Conservation (phyloP, 1,140 invertebrate species). For the Atta colombica region DNA sequence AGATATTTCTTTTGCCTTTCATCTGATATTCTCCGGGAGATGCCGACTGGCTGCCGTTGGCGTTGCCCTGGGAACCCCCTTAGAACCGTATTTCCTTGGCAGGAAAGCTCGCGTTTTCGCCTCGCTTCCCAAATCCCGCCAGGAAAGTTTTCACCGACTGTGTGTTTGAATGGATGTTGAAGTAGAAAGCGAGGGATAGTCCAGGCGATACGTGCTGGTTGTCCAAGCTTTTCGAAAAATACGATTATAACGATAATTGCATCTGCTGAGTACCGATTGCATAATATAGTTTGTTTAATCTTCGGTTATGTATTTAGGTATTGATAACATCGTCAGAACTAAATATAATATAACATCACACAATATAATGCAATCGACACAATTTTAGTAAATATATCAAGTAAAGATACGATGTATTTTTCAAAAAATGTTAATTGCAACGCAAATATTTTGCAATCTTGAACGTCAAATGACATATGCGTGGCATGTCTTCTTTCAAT, state of each 20-base stretch:
- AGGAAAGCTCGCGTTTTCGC: slow-evolving; percentile 79
- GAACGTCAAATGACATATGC: neutral
- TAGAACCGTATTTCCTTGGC: slow-evolving; percentile 77
- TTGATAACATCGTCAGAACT: neutral
- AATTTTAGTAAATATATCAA: neutral
- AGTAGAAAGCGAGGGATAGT: slow-evolving; percentile 45
- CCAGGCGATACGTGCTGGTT: slow-evolving; percentile 67
- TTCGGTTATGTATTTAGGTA: slow-evolving; percentile 31
- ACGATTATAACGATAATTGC: slow-evolving; percentile 86
- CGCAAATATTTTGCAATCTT: neutral
- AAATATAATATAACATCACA: neutral
- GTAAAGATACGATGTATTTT: neutral
- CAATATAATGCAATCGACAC: neutral
- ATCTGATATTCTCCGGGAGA: slow-evolving; percentile 64
- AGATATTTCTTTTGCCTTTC: slow-evolving; percentile 65
- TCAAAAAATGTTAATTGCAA: neutral
- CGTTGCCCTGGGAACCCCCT: slow-evolving; percentile 65
- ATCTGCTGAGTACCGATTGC: slow-evolving; percentile 74
- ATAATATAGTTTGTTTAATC: slow-evolving; percentile 84
- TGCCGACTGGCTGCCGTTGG: slow-evolving; percentile 67
- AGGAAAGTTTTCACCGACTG: slow-evolving; percentile 78
- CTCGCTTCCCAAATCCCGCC: slow-evolving; percentile 82
- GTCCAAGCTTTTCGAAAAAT: slow-evolving; percentile 82
- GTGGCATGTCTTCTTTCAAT: neutral
- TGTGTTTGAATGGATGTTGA: slow-evolving; percentile 51